These are phyloP conservation scores for Phyllotreta striolata DNA, from an alignment of 2,888 invertebrate genomes.

Conservation along the genomic window DNA sequence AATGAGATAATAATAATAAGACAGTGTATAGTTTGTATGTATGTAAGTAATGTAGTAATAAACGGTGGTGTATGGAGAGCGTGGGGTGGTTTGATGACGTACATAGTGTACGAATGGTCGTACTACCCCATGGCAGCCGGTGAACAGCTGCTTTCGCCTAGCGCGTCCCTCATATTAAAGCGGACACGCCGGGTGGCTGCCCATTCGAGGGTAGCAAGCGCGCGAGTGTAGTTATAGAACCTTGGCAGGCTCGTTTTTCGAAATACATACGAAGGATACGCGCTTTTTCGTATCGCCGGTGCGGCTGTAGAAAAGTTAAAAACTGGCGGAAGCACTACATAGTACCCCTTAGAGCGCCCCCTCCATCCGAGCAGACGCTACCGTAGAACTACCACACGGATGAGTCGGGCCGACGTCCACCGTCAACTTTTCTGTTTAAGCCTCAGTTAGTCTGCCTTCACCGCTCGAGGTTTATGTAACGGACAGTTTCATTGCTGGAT, in stretches of 20 bases:
- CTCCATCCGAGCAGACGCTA: conserved; percentile 54
- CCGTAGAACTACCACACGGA: conserved; percentile 54
- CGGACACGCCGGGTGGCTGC: conserved; percentile 55
- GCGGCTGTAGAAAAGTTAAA: conserved; percentile 40
- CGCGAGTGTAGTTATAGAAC: conserved; percentile 45
- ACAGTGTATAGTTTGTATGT: too few species aligned
- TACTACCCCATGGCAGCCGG: conserved; percentile 53
- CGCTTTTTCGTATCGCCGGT: too few species aligned
- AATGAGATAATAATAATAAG: too few species aligned
- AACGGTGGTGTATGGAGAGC: conserved; percentile 45
- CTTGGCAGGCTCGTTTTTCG: conserved; percentile 36
- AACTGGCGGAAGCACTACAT: conserved; percentile 54
- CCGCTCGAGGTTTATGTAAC: conserved; percentile 38
- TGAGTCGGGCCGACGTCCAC: conserved; percentile 45
- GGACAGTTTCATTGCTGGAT: conserved; percentile 44
- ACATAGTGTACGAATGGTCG: conserved; percentile 42
- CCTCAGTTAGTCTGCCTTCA: conserved; percentile 57
- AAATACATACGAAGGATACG: conserved; percentile 40
- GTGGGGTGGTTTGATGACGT: conserved; percentile 50
- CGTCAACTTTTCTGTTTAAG: conserved; percentile 47
- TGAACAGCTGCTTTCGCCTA: conserved; percentile 45
- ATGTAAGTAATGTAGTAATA: too few species aligned
- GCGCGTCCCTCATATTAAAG: conserved; percentile 56
- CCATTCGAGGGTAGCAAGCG: conserved; percentile 59
- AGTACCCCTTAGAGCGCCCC: conserved; percentile 59